phyloP scores from a whole-genome alignment of 2,888 invertebrate genomes.

The Acleris emargana region DNA sequence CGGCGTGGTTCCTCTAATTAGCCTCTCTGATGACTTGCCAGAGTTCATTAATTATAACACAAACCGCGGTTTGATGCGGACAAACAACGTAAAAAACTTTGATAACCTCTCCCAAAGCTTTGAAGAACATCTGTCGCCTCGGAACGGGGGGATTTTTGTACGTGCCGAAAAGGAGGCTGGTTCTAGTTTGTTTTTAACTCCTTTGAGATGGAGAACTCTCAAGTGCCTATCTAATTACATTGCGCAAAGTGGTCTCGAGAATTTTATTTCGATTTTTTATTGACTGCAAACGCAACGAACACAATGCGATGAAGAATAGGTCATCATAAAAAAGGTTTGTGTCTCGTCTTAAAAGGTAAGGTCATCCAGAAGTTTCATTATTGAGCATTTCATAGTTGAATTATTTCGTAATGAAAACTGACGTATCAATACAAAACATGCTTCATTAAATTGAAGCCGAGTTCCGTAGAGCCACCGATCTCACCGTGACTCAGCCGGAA shows the following conservation, averaged over 20 bases:
- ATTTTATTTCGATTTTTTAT: neutral
- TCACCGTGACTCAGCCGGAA: slow-evolving; percentile 61
- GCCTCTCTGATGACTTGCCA: slow-evolving; percentile 62
- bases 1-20: slow-evolving; percentile 65
- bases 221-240: slow-evolving; percentile 26
- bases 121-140: slow-evolving; percentile 41
- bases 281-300: slow-evolving; percentile 4
- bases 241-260: slow-evolving; percentile 4
- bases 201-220: slow-evolving; percentile 23
- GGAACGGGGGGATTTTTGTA: slow-evolving; percentile 53
- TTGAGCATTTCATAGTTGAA: slow-evolving; percentile 28
- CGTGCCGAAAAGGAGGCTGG: slow-evolving; percentile 35
- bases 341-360: neutral
- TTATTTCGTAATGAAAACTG: slow-evolving; percentile 58
- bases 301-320: neutral
- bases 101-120: slow-evolving; percentile 39
- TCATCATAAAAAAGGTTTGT: neutral
- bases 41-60: slow-evolving; percentile 72
- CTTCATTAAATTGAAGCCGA: slow-evolving; percentile 58
- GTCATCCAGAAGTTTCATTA: slow-evolving; percentile 17
- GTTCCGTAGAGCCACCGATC: slow-evolving; percentile 46
- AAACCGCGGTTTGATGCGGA: slow-evolving; percentile 58
- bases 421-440: slow-evolving; percentile 61
- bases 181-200: slow-evolving; percentile 22
- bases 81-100: slow-evolving; percentile 57